Base-by-base conservation (phyloP, 2,888 invertebrate genomes). In the Anagyrus pseudococci region DNA sequence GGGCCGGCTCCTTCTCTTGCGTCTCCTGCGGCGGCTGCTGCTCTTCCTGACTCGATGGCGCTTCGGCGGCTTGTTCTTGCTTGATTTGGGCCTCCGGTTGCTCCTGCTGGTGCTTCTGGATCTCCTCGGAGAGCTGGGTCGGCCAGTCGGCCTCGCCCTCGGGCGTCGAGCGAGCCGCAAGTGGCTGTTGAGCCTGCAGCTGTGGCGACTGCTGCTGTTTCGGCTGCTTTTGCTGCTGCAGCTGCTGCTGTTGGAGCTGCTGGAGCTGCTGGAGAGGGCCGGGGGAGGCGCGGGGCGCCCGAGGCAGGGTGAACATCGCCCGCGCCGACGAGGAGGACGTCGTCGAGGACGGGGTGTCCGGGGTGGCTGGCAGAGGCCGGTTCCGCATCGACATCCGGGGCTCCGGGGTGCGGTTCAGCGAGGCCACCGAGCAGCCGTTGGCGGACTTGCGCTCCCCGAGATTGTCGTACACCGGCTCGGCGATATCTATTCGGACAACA, bases 391-490 rank as follows among this genome's bases (percentile, higher is more conserved):
- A 86, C 62, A 78, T 76, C 44, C 55, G 82, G 52, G 85, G 84
- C 64, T 85, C 78, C 8, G 87, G 87, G 23, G 88, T 84, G 82
- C 92, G 92, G 77, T 92, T 92, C 59, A 94, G 78, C 58, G 92
- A 92, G 33, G 91, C 81, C 13, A 88, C 88, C n/a, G 62, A 92
- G 76, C 91, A 92, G n/a, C 94, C 94, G 68, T 92, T 90, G 19
- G 92, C 93, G 19, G 94, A 93, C 19, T 93, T 93, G 55, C 94
- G 85, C 19, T 90, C 82, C 0, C 94, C 94, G 49, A 94, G 82
- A 77, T 94, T 94, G 76, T 94, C 94, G 77, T 94, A 94, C 23
- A 94, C 86, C 0, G 94, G 94, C 74, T 93, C 92, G 60, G 86
- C 84, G 26, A 86, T 83, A 70, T 87, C 86, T 44, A 84, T 23